These are phyloP conservation scores for Acronicta psi DNA, from an alignment of 2,888 invertebrate genomes.

Conservation along the genomic window DNA sequence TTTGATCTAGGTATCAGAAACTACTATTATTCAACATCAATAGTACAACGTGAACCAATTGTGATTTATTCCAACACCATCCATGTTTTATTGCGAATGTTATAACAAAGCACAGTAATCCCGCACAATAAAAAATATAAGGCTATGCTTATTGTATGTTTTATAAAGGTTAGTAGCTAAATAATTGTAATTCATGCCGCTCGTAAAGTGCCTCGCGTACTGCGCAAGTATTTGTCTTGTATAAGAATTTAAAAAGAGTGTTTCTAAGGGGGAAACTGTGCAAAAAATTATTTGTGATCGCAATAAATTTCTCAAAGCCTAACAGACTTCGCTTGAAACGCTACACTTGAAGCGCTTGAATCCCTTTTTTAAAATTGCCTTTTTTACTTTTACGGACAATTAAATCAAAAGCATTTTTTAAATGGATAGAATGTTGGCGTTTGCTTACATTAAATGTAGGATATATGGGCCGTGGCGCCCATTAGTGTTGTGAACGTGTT, in stretches of 20 bases:
- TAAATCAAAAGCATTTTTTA: slow-evolving; percentile 63
- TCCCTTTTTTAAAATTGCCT: slow-evolving; percentile 68
- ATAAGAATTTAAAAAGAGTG: slow-evolving; percentile 64
- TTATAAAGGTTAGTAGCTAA: slow-evolving; percentile 26
- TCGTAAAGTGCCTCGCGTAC: slow-evolving; percentile 21
- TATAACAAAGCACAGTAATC: slow-evolving; percentile 11
- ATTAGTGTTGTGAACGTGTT: slow-evolving; percentile 33
- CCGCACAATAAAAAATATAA: slow-evolving; percentile 11
- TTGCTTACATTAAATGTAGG: slow-evolving; percentile 37
- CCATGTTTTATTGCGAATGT: too few species aligned
- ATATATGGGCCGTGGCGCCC: slow-evolving; percentile 32
- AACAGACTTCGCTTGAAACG: slow-evolving; percentile 54
- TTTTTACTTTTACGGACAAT: slow-evolving; percentile 72
- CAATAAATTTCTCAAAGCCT: slow-evolving; percentile 75
- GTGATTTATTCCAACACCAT: too few species aligned
- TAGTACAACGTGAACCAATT: too few species aligned
- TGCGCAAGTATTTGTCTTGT: slow-evolving; percentile 48
- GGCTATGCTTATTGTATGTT: slow-evolving; percentile 11
- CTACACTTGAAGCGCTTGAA: slow-evolving; percentile 54
- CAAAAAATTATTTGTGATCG: slow-evolving; percentile 72
- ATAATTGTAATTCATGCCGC: slow-evolving; percentile 54
- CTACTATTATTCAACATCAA: too few species aligned
- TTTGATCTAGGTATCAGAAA: too few species aligned
- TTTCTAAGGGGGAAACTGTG: slow-evolving; percentile 57
- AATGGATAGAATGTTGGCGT: slow-evolving; percentile 30